Conservation (phyloP, 1,140 invertebrate species). For the Drosophila lowei region DNA sequence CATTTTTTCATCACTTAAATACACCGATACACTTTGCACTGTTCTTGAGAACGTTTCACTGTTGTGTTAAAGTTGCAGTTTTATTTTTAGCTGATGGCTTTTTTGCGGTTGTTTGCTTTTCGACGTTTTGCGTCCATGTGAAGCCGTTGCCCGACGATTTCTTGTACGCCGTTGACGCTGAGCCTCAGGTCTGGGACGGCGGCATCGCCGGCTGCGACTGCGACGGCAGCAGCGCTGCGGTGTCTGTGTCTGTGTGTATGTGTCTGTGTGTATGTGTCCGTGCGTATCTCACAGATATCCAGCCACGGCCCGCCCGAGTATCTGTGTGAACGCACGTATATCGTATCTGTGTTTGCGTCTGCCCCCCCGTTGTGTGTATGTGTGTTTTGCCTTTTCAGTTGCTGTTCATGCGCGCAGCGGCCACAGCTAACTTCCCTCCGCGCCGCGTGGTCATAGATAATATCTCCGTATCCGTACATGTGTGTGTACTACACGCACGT, state of each 20-base stretch:
- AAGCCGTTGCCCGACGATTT: constrained; percentile 77
- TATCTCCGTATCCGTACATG: constrained; percentile 13
- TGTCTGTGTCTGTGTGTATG: constrained; percentile 58
- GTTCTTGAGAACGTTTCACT: constrained; percentile 24
- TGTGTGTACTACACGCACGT: constrained; percentile 24
- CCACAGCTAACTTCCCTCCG: background rate
- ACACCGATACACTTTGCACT: constrained; percentile 16
- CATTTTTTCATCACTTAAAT: too few relatives aligned
- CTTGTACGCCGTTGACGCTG: constrained; percentile 73
- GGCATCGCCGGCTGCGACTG: constrained; percentile 18
- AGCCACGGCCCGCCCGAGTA: constrained; percentile 21
- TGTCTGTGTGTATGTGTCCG: constrained; percentile 60
- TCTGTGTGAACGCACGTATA: constrained; percentile 56
- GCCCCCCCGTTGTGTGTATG: constrained; percentile 11
- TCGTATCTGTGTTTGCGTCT: constrained; percentile 71
- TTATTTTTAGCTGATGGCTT: constrained; percentile 70
- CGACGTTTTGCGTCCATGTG: constrained; percentile 83
- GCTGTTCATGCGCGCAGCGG: constrained; percentile 42
- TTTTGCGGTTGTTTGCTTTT: constrained; percentile 82
- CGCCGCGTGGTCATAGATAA: background rate
- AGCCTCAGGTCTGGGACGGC: constrained; percentile 37
- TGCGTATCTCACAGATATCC: constrained; percentile 65
- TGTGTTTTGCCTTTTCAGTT: constrained; percentile 21
- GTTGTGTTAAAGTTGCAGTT: constrained; percentile 44
- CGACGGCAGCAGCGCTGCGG: constrained; percentile 44